These are phyloP conservation scores for Xenopus petersii DNA, from an alignment of 2,797 vertebrate species.

Conservation along the genomic window DNA sequence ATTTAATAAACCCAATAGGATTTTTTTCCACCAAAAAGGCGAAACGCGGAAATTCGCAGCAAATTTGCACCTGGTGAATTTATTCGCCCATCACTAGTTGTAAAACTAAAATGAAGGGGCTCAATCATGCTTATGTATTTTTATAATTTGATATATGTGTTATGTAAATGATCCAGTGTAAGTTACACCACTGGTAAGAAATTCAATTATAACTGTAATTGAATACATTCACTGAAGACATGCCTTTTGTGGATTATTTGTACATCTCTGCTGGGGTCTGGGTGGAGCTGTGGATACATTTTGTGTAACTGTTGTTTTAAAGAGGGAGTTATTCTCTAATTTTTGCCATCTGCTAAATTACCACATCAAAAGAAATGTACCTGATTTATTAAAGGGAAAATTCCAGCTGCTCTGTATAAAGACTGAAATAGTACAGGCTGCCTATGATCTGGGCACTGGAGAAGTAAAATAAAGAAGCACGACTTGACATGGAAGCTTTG, in stretches of 20 bases:
- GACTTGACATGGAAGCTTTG: no score
- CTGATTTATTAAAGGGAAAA: background rate
- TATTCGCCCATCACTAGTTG: no score
- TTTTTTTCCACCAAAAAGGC: no score
- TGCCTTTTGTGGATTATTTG: background rate
- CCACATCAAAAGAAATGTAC: background rate
- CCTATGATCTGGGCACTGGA: background rate
- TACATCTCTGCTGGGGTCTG: background rate
- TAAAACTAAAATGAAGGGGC: no score
- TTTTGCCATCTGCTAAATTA: background rate
- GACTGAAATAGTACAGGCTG: background rate
- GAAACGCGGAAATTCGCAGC: no score
- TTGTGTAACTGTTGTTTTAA: background rate
- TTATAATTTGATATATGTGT: no score
- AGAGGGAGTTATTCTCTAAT: background rate
- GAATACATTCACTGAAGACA: background rate
- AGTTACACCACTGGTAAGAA: no score
- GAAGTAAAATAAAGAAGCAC: no score
- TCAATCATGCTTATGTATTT: no score
- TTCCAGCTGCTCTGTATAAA: background rate
- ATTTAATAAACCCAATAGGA: no score
- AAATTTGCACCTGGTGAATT: no score
- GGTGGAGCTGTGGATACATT: background rate
- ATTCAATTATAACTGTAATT: background rate
- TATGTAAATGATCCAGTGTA: no score